Evolutionary conservation across 2,113 vertebrate genomes (phyloP), one percentile per base, ranked within the genome.

Genomic region (Myiozetetes cayanensis): DNA sequence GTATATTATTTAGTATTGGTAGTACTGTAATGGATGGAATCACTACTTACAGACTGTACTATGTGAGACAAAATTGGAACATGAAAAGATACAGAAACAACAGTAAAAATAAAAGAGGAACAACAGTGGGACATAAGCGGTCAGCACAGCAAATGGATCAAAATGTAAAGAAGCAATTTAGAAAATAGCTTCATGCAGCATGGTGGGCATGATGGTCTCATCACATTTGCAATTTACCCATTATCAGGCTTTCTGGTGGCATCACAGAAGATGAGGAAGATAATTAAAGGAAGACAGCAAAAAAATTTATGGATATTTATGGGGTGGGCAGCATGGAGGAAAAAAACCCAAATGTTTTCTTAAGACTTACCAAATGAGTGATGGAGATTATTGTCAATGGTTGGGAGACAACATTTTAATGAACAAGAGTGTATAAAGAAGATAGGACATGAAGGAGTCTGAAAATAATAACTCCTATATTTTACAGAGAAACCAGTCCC

Each of bases 1-100:
- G 98, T 98, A 85, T 65, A n/a, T 66, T 78, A 59, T 71, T 84
- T 91, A 41, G 9, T 65, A 46, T 33, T 53, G 37, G 17, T 72
- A 68, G 4, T 84, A 82, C 17, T 75, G 17, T 82, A 75, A 61
- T 79, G 25, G 55, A 20, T 73, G 24, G n/a, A 63, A 94, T 95
- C 62, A n/a, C 17, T 81, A 4, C 21, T 22, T 59, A 11, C 27
- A 67, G 5, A 85, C 59, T 87, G 20, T 68, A 66, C 20, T 58
- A 3, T 50, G 23, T 66, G 56, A 93, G 59, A 62, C 12, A 43
- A 16, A 70, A 17, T 63, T n/a, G 74, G 75, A 93, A 25, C 33
- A 59, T 53, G 14, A 86, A 74, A 74, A 46, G 10, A 31, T 58
- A 37, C 3, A 58, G 37, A 83, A 85, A 70, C 17, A 24, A 35